These are phyloP conservation scores for Lordiphosa mommai DNA, from an alignment of 1,140 invertebrate genomes.

Conservation along the genomic window DNA sequence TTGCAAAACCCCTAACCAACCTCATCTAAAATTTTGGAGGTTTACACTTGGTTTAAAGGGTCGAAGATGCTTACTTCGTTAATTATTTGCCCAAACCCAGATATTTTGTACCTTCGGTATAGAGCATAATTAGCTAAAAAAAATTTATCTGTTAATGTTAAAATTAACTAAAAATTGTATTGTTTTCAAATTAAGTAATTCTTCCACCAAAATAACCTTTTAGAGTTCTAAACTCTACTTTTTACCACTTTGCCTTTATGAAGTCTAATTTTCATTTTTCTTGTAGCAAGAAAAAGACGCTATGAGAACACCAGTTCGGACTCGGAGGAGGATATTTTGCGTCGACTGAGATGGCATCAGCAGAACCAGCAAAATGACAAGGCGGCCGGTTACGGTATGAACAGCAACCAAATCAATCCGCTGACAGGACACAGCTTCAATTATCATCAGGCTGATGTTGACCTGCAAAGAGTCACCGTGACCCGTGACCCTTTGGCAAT, in stretches of 20 bases:
- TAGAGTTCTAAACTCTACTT: too few species aligned
- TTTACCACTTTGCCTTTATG: background rate
- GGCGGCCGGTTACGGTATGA: conserved; percentile 63
- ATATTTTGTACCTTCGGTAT: too few species aligned
- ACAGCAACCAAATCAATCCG: conserved; percentile 55
- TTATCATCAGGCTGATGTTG: conserved; percentile 59
- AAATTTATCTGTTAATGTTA: too few species aligned
- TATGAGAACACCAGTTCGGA: conserved; percentile 85
- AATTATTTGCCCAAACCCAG: too few species aligned
- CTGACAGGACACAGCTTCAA: conserved; percentile 61
- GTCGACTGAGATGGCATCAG: conserved; percentile 81
- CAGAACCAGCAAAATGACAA: conserved; percentile 55
- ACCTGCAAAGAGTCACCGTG: conserved; percentile 70
- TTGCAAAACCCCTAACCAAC: too few species aligned
- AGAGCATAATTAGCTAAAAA: too few species aligned
- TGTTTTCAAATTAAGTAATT: too few species aligned
- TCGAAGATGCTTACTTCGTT: too few species aligned
- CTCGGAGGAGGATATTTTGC: conserved; percentile 88
- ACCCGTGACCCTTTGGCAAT: conserved; percentile 73
- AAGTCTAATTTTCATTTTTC: background rate
- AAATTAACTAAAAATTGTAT: too few species aligned
- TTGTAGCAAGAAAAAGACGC: conserved; percentile 67
- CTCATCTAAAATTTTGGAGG: too few species aligned
- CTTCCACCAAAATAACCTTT: too few species aligned
- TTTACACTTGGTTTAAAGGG: too few species aligned